These are phyloP conservation scores for Sebastes matsubarae DNA, from an alignment of 2,797 vertebrate genomes.

Conservation along the genomic window DNA sequence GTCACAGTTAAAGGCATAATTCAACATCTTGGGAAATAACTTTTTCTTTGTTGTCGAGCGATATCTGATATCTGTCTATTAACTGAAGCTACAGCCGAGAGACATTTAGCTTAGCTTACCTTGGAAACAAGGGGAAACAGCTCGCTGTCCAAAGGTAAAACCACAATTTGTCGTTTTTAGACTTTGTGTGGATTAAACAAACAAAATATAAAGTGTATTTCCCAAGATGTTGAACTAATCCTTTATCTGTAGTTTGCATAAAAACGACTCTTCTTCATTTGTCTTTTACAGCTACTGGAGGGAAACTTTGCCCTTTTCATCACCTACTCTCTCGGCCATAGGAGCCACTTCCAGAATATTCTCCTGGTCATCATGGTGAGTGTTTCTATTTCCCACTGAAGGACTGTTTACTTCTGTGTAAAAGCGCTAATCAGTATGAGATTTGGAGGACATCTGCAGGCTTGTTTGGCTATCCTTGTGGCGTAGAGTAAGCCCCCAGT, in stretches of 20 bases:
- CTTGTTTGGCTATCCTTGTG: background rate
- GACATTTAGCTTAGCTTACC: background rate
- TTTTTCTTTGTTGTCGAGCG: background rate
- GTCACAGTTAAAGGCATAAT: background rate
- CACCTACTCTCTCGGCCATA: constrained; percentile 90
- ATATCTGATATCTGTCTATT: background rate
- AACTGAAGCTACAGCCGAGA: background rate
- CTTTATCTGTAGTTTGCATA: background rate
- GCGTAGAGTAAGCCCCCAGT: background rate
- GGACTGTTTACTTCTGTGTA: background rate
- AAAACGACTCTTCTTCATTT: background rate
- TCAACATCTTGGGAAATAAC: background rate
- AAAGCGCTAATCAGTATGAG: background rate
- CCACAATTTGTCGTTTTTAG: background rate
- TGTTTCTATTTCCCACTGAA: constrained; percentile 4
- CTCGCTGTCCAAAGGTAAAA: background rate
- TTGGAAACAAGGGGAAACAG: background rate
- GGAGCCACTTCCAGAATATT: constrained; percentile 92
- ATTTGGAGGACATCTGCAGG: background rate
- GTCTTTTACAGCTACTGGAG: constrained; percentile 87
- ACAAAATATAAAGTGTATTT: background rate
- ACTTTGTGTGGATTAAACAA: background rate
- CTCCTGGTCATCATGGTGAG: constrained; percentile 96
- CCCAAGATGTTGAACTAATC: background rate
- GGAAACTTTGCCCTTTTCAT: constrained; percentile 98